These are phyloP conservation scores for Macrocentrus cingulum DNA, from an alignment of 1,140 invertebrate species.

Conservation along the genomic window DNA sequence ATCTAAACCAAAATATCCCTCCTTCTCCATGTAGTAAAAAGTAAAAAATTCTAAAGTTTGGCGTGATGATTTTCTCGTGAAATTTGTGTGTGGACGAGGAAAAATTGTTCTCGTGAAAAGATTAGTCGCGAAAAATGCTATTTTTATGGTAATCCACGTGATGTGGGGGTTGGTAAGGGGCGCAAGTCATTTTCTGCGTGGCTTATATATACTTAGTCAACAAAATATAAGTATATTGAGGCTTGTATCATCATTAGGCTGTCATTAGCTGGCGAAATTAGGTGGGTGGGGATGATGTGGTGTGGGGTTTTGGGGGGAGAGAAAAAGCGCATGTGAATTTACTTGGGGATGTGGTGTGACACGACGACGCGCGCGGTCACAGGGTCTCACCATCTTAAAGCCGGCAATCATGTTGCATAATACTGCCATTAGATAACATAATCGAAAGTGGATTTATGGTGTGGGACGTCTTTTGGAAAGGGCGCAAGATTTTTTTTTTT, in stretches of 20 bases:
- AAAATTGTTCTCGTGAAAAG: too few species aligned
- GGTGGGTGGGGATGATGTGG: slow-evolving; percentile 19
- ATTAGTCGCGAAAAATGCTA: too few species aligned
- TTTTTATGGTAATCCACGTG: too few species aligned
- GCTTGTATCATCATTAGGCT: slow-evolving; percentile 24
- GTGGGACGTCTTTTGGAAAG: slow-evolving; percentile 30
- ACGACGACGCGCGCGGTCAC: slow-evolving; percentile 19
- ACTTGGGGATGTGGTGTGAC: background rate
- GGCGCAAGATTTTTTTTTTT: slow-evolving; percentile 11
- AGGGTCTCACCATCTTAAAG: slow-evolving; percentile 43
- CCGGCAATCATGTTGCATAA: slow-evolving; percentile 55
- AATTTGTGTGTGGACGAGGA: too few species aligned
- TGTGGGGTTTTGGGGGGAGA: background rate
- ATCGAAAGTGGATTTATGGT: slow-evolving; percentile 57
- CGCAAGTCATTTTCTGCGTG: background rate
- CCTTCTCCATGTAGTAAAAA: too few species aligned
- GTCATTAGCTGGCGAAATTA: slow-evolving; percentile 34
- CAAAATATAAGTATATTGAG: background rate
- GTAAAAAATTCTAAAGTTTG: too few species aligned
- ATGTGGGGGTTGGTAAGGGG: too few species aligned
- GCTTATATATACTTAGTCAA: background rate
- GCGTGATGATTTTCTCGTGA: too few species aligned
- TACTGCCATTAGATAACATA: slow-evolving; percentile 57
- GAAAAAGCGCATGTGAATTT: background rate
- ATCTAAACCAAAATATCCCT: too few species aligned